Evolutionary conservation across 1,140 invertebrate genomes (phyloP).

Genomic region (Zophobas atratus): DNA sequence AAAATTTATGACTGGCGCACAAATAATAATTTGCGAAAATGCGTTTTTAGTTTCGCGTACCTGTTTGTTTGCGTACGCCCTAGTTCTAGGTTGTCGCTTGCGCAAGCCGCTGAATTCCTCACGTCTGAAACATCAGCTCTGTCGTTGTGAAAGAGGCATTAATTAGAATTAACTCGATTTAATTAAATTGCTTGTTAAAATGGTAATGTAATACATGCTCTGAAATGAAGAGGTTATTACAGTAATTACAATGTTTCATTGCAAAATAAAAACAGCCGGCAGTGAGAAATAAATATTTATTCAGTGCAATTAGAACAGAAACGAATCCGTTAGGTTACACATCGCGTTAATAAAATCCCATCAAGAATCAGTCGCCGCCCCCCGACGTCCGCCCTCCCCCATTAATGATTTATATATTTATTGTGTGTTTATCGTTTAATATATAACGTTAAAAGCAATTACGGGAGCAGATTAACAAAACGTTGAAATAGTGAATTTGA

Average conservation of each 20-base stretch:
- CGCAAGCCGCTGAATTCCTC: too few relatives aligned
- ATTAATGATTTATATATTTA: conserved; percentile 41
- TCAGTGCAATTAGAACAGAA: conserved; percentile 32
- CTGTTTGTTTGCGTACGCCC: too few relatives aligned
- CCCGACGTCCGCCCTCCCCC: not conserved
- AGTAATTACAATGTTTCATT: conserved; percentile 43
- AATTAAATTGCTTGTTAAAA: conserved; percentile 41
- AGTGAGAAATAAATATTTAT: conserved; percentile 36
- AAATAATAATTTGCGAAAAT: conserved; percentile 19
- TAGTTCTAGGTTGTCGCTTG: too few relatives aligned
- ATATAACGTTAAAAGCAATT: conserved; percentile 42
- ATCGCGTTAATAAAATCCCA: conserved; percentile 5
- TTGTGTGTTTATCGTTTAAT: conserved; percentile 42
- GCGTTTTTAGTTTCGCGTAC: not conserved
- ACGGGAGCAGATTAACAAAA: conserved; percentile 40
- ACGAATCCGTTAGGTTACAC: conserved; percentile 8
- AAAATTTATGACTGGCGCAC: conserved; percentile 6
- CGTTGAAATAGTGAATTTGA: conserved; percentile 43
- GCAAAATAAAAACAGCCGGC: conserved; percentile 19
- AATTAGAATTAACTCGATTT: conserved; percentile 37
- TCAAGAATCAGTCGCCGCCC: conserved; percentile 2
- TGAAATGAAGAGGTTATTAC: conserved; percentile 42
- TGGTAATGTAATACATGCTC: conserved; percentile 40
- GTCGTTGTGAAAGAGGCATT: conserved; percentile 28
- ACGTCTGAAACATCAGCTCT: too few relatives aligned